Percentiles rank a stretch among this genome's conserved stretches.
These are phyloP conservation scores for Petrocephalus sullivani DNA, from an alignment of 2,797 vertebrate genomes.

Conservation along the genomic window DNA sequence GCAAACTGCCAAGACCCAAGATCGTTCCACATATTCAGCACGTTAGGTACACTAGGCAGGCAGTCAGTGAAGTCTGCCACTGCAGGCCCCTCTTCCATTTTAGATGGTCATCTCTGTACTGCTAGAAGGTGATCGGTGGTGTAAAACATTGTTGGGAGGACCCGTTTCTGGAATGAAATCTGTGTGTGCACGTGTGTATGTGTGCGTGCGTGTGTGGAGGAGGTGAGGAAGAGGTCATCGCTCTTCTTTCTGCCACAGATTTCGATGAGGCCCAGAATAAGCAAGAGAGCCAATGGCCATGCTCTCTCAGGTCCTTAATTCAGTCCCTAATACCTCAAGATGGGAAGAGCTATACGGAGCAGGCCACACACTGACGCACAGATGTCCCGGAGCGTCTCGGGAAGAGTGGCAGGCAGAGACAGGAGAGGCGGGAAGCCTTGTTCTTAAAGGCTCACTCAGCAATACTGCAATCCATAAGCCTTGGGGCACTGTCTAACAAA, in stretches of 20 bases:
- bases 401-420: neutral
- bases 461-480: neutral
- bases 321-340: neutral
- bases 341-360: neutral
- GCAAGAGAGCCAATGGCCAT: conserved; percentile 33
- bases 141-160: conserved; percentile 50
- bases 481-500: neutral
- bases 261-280: conserved; percentile 53
- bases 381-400: neutral
- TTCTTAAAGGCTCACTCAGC: neutral
- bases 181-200: conserved; percentile 47
- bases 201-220: conserved; percentile 32
- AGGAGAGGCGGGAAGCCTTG: neutral
- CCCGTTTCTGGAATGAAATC: conserved; percentile 63
- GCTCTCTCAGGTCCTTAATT: neutral
- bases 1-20: neutral
- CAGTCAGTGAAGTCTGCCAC: conserved; percentile 16
- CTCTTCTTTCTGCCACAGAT: conserved; percentile 56
- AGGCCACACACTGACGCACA: neutral
- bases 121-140: conserved; percentile 44
- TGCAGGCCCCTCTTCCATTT: conserved; percentile 25
- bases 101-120: neutral
- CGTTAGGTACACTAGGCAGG: neutral
- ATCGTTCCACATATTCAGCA: neutral
- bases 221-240: conserved; percentile 62